Evolutionary conservation across 2,113 vertebrate genomes (phyloP), one percentile per base, ranked within the genome.

Genomic region (Myanophis thanlyinensis): DNA sequence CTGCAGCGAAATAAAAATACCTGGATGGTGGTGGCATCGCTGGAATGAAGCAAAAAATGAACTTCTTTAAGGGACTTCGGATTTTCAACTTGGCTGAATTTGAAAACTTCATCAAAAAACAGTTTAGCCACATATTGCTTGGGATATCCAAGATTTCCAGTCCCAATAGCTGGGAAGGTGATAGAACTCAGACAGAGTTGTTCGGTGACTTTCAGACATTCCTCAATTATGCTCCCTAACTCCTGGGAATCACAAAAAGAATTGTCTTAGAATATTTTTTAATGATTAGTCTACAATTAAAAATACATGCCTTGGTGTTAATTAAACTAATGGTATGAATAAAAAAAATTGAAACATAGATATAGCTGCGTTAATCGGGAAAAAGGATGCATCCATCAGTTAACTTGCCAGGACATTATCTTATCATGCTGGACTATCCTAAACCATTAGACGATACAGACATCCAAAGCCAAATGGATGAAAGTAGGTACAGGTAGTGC

Each of bases 131-230:
- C 98, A 2, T 97, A 0, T 2, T 92, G 15, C 95, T 96, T 98
- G 0, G 98, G 98, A 93, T 98, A 99, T 62, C 96, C 96, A 93
- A 99, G 90, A 46, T 98, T 98, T 87, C 99, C 99, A 2, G 98
- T 98, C 30, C 99, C 99, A 89, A 99, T 98, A 0, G 98, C 98
- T 84, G 99, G 98, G 95, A 99, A 98, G n/a, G 98, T 96, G 94
- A 99, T 98, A 11, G 99, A 98, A 13, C 94, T 95, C 44, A 97
- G 95, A 49, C 94, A 94, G 0, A 91, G 85, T 0, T 87, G 53
- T 86, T 99, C 98, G 4, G 98, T 97, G 92, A 86, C 95, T 44
- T 88, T 10, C 96, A 99, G 96, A 92, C 99, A 99, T 15, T 96
- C 67, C 84, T 93, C 97, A 89, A 99, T 96, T 94, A 98, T 94